Base-by-base conservation (phyloP, 2,888 invertebrate genomes). In the Brachyopa scutellaris region DNA sequence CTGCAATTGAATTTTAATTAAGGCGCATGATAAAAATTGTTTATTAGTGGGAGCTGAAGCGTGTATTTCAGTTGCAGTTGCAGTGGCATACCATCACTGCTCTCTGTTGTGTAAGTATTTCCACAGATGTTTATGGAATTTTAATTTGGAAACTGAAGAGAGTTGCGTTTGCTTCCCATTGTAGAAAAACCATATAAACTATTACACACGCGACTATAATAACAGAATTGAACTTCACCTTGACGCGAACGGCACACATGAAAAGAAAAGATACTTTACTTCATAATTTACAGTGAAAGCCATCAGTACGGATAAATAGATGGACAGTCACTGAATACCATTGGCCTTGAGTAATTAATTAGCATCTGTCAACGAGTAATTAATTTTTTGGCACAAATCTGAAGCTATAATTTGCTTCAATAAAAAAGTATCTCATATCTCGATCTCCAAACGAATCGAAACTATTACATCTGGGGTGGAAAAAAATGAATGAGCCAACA, bases 1-100 rank as follows among this genome's bases (percentile, higher is more conserved):
- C 59, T 72, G 59, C 82, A 82, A 82, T 82, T 77, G 82, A 82
- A 82, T 82, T 72, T 82, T 77, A 77, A 82, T 82, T 82, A 82
- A 82, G 51, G 64, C 62, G 51, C 53, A 77, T 31, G 47, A 67
- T 59, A 42, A 42, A 66, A 55, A 61, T 69, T 72, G 36, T 66
- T 61, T 66, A 53, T 57, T 55, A 61, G 57, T 49, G 49, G 57
- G 11, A 61, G 26, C 21, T 1, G 13, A 23, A 45, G 62, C 49
- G 17, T 15, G n/a, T 42, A 29, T 49, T 73, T 59, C 45, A 77
- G 26, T 33, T 61, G 53, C 73, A 61, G 15, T 38, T 69, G 69
- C 76, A 62, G 49, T 23, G 55, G 47, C 67, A 67, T 36, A 17
- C 57, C 38, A 74, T 40, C 55, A 3, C 45, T 5, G n/a, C n/a